Evolutionary conservation across 1,140 invertebrate genomes (phyloP).

Genomic region (Amphibalanus amphitrite): DNA sequence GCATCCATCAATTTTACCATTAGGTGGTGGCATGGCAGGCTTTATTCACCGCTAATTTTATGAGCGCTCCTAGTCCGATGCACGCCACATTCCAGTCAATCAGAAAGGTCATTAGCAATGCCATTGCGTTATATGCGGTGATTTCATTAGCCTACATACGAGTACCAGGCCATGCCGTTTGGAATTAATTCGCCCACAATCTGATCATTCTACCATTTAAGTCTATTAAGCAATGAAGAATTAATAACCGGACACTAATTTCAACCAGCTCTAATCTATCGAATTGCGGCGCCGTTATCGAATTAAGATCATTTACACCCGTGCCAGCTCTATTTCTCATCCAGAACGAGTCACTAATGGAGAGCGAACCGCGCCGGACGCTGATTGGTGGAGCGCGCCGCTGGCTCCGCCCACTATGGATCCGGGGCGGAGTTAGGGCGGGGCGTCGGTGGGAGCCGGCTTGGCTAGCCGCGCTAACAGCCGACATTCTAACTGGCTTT

Average conservation of each 20-base stretch:
- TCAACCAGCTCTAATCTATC: neutral
- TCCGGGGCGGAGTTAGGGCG: neutral
- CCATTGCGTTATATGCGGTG: too few relatives aligned
- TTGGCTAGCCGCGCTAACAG: too few relatives aligned
- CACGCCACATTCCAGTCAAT: too few relatives aligned
- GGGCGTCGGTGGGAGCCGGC: neutral
- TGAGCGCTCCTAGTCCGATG: too few relatives aligned
- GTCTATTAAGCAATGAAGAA: slow-evolving; percentile 1
- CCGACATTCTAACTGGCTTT: neutral
- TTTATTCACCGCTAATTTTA: too few relatives aligned
- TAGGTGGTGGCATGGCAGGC: too few relatives aligned
- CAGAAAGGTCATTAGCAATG: too few relatives aligned
- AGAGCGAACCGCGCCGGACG: neutral
- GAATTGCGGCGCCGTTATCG: neutral
- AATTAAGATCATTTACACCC: neutral
- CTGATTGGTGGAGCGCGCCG: neutral
- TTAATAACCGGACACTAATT: neutral
- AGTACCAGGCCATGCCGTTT: too few relatives aligned
- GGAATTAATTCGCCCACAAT: neutral
- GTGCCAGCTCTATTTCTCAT: neutral
- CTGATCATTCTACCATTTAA: neutral
- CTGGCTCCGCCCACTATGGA: neutral
- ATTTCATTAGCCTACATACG: too few relatives aligned
- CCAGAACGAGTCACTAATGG: neutral
- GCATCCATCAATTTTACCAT: too few relatives aligned